Base-by-base conservation (phyloP, 2,888 invertebrate species). In the Eilema sororculum region DNA sequence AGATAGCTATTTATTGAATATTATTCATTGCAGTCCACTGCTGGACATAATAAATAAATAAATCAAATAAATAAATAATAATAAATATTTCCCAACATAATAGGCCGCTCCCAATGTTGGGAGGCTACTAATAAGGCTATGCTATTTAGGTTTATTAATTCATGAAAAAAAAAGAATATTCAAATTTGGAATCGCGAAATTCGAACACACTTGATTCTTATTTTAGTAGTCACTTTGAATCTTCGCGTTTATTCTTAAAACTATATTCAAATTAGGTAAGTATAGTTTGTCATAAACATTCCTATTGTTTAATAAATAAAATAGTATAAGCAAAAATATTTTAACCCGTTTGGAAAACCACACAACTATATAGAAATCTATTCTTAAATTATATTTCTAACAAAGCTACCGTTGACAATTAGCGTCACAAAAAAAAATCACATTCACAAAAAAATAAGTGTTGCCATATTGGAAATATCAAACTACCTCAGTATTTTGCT, bases 321-420 rank as follows among this genome's bases (percentile, higher is more conserved):
- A n/a, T 6, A 30, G 12, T 22, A 16, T 30, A 16, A 5, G 56
- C 22, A 56, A 30, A 52, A 52, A n/a, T 13, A 28, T 56, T 22
- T 65, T 8, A 56, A 65, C 56, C 64, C 56, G 52, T 28, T 41
- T 46, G 46, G n/a, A 65, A 30, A 65, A 65, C 56, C 28, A 30
- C 20, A 30, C 22, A 52, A 64, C 0, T 25, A 63, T 5, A 52
- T 52, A 52, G 20, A 46, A 52, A 28, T 56, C 2, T 56, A 30
- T 52, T 30, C 64, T 65, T 65, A 65, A 65, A 65, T 13, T 56
- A 16, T 65, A 64, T 13, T 33, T 41, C 24, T 22, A 41, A 12
- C 16, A 33, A 30, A 22, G 65, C 65, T 65, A 65, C 65, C 65
- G 5, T 37, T 57, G 57, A 33, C n/a, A 9, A 9, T 57, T 33